Percentiles rank a stretch among this genome's conserved stretches.
Evolutionary conservation across 64 coral and sea anemone species (phyloP).

Genomic region (Stichodactyla mertensii): DNA sequence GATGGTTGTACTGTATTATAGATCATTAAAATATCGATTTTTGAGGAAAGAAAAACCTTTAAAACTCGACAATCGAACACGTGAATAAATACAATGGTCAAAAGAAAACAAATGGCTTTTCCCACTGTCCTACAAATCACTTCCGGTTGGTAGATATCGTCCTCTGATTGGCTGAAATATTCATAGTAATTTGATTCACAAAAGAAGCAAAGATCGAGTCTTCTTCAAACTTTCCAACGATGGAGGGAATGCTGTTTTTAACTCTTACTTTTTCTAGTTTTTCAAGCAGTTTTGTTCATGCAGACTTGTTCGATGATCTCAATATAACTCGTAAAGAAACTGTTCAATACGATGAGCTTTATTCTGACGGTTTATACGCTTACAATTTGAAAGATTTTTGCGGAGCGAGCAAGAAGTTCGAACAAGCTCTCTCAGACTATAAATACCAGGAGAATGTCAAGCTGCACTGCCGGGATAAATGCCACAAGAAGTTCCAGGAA

Average conservation of each 20-base stretch:
- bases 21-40: no score
- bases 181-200: neutral
- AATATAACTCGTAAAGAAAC: slow-evolving; percentile 50
- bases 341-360: slow-evolving; percentile 69
- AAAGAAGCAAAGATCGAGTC: neutral
- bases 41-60: no score
- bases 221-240: neutral
- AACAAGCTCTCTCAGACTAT: slow-evolving; percentile 81
- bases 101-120: neutral
- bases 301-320: slow-evolving; percentile 38
- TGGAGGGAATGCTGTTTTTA: slow-evolving; percentile 9
- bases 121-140: neutral
- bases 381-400: slow-evolving; percentile 49
- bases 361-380: slow-evolving; percentile 43
- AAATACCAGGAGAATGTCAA: slow-evolving; percentile 78
- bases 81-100: neutral
- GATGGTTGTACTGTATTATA: no score
- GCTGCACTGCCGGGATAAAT: slow-evolving; percentile 64
- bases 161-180: slow-evolving; percentile 4
- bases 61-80: neutral
- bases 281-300: neutral
- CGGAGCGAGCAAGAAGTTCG: slow-evolving; percentile 47
- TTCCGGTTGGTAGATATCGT: neutral
- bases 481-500: slow-evolving; percentile 41
- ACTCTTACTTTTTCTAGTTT: slow-evolving; percentile 7